Evolutionary conservation across 2,888 invertebrate species (phyloP).

Genomic region (Cyaniris semiargus): DNA sequence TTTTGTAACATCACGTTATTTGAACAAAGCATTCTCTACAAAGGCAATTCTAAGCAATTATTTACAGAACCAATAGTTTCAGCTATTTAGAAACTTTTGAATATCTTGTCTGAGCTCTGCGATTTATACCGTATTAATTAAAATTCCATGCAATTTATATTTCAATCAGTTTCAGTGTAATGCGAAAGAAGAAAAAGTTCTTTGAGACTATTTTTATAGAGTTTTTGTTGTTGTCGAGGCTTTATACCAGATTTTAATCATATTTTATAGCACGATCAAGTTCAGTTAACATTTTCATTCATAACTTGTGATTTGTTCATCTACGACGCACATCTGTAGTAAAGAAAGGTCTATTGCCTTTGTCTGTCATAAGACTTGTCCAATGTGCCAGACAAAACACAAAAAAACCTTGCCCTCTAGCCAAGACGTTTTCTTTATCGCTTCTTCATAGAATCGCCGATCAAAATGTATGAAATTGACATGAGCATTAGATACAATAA

Average conservation of each 20-base stretch:
- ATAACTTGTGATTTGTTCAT: neutral
- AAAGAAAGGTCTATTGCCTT: no score
- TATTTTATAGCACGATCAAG: neutral
- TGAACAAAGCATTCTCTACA: neutral
- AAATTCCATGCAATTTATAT: neutral
- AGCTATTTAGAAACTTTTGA: neutral
- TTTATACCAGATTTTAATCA: neutral
- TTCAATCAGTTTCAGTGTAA: conserved; percentile 4
- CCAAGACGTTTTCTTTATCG: no score
- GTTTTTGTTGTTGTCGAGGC: neutral
- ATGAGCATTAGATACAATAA: no score
- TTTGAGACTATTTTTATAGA: neutral
- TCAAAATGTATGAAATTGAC: no score
- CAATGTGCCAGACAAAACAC: no score
- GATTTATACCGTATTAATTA: neutral
- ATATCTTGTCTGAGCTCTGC: neutral
- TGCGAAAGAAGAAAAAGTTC: conserved; percentile 8
- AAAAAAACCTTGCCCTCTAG: no score
- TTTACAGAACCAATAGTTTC: neutral
- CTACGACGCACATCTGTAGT: no score
- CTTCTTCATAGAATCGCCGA: no score
- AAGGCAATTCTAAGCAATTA: neutral
- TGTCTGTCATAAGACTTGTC: no score
- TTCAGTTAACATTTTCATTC: neutral
- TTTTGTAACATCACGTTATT: neutral